Evolutionary conservation across 2,888 invertebrate genomes (phyloP).

Genomic region (Achlya flavicornis): DNA sequence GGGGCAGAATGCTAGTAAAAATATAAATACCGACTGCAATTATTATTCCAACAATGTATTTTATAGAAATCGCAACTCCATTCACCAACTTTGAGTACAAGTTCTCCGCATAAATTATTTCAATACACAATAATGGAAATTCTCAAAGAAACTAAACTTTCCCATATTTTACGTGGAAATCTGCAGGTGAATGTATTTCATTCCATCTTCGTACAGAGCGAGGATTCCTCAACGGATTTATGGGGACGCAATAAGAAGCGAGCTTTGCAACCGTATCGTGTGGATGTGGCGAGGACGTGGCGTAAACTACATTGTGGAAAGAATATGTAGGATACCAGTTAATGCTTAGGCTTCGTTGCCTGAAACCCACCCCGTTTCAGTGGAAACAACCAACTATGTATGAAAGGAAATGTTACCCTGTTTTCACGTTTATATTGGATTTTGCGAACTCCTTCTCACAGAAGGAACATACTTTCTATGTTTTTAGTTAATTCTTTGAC

Average conservation of each 20-base stretch:
- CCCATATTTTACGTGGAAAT: constrained; percentile 1
- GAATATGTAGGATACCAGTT: not conserved
- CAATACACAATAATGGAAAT: not conserved
- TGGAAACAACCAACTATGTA: not conserved
- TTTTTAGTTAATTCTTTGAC: no score
- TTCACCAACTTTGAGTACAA: not conserved
- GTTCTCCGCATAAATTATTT: not conserved
- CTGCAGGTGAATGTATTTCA: not conserved
- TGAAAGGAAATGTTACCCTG: not conserved
- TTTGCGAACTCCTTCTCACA: no score
- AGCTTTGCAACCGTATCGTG: constrained; percentile 1
- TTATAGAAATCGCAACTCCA: not conserved
- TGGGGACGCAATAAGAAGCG: constrained; percentile 1
- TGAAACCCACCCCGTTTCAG: no score
- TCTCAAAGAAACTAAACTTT: not conserved
- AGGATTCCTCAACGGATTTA: constrained; percentile 1
- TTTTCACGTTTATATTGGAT: not conserved
- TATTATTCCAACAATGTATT: not conserved
- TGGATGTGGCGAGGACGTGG: constrained; percentile 4
- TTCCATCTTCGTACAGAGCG: not conserved
- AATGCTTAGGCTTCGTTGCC: not conserved
- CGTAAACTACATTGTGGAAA: not conserved
- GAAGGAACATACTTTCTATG: no score
- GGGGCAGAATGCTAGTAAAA: no score
- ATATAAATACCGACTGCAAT: not conserved